Percentiles rank a stretch among this genome's conserved stretches.
These are phyloP conservation scores for Hydrotaea cyrtoneurina DNA, from an alignment of 2,888 invertebrate species.

Conservation along the genomic window DNA sequence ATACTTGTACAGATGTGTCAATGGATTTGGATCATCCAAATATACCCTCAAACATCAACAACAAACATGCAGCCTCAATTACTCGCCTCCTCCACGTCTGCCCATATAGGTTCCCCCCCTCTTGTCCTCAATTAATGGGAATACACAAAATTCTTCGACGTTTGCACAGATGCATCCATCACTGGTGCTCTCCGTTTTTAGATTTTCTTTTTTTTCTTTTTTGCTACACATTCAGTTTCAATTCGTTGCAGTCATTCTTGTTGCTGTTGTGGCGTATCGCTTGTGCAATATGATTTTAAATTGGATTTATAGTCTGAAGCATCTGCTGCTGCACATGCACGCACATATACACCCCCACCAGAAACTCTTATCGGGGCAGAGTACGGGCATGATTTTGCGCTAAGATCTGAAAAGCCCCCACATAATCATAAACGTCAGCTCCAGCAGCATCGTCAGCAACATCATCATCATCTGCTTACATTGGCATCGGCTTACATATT, in stretches of 20 bases:
- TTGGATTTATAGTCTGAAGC: constrained; percentile 51
- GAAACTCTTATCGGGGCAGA: not conserved
- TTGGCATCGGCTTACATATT: constrained; percentile 9
- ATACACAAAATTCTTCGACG: not conserved
- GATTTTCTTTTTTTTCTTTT: not conserved
- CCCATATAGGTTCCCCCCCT: constrained; percentile 35
- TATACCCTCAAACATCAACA: constrained; percentile 49
- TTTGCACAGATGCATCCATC: constrained; percentile 31
- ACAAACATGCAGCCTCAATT: constrained; percentile 9
- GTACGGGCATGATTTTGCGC: not conserved
- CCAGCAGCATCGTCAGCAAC: not conserved
- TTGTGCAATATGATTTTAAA: constrained; percentile 56
- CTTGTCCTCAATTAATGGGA: constrained; percentile 44
- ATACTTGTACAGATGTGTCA: constrained; percentile 44
- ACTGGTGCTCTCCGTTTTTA: not conserved
- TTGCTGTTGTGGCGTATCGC: not conserved
- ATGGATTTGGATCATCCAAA: constrained; percentile 59
- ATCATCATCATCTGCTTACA: constrained; percentile 17
- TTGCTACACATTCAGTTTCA: not conserved
- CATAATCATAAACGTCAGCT: not conserved
- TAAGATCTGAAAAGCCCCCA: not conserved
- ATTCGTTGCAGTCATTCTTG: not conserved
- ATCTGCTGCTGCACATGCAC: constrained; percentile 15
- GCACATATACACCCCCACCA: too few relatives aligned
- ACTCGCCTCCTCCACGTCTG: not conserved